A percentile compares a stretch with the other conserved stretches of the same genome.
Conservation (phyloP, 2,797 vertebrate genomes). For the Hippoglossus hippoglossus region DNA sequence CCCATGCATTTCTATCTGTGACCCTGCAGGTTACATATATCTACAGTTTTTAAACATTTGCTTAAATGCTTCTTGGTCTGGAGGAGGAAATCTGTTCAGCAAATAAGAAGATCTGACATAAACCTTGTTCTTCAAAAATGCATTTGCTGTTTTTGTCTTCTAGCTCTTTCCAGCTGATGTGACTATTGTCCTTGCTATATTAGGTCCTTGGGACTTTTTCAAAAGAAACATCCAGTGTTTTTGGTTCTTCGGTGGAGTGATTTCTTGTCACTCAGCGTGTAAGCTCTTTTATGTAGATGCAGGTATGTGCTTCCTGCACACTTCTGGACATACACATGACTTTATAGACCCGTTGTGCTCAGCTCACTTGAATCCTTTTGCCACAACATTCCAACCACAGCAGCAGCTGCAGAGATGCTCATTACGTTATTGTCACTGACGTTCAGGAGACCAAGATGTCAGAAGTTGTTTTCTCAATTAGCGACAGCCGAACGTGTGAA, state of each 20-base stretch:
- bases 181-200: conserved; percentile 3
- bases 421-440: too few species aligned
- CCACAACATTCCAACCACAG: too few species aligned
- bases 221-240: conserved; percentile 31
- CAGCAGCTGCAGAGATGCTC: neutral
- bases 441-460: neutral
- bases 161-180: conserved; percentile 3
- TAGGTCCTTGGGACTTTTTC: conserved; percentile 32
- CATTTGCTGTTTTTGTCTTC: neutral
- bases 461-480: neutral
- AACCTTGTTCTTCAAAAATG: neutral
- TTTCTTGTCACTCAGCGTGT: neutral
- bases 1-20: too few species aligned
- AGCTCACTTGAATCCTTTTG: neutral
- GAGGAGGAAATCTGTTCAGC: neutral
- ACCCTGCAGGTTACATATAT: too few species aligned
- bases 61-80: too few species aligned
- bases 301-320: neutral
- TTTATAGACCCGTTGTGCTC: neutral
- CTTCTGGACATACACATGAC: neutral
- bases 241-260: conserved; percentile 25
- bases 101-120: neutral
- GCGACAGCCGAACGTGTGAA: conserved; percentile 11
- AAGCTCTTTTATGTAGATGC: neutral
- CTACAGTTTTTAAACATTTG: too few species aligned